phyloP scores from a whole-genome alignment of 2,888 invertebrate genomes.

The Drosophila prostipennis region DNA sequence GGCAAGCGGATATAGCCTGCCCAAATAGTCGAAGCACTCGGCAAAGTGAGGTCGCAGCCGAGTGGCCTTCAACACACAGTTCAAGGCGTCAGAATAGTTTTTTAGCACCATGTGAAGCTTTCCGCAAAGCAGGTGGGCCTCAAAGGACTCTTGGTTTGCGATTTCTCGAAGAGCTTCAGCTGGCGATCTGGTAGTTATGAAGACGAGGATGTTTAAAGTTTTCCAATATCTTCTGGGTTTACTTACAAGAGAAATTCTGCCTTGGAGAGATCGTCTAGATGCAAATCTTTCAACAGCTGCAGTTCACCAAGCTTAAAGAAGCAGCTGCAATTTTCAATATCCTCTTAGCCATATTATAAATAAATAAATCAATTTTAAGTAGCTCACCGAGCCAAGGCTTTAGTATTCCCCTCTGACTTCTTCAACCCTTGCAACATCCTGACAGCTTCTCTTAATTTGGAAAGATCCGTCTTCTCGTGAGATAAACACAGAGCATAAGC shows the following conservation, averaged over 20 bases:
- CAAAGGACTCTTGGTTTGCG: conserved; percentile 65
- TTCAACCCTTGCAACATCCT: conserved; percentile 77
- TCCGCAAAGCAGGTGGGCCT: conserved; percentile 73
- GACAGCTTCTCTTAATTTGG: conserved; percentile 85
- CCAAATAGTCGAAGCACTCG: conserved; percentile 90
- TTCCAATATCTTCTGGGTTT: neutral
- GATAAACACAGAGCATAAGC: conserved; percentile 77
- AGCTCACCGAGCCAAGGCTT: conserved; percentile 74
- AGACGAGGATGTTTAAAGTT: neutral
- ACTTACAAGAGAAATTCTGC: conserved; percentile 77
- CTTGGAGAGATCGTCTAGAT: conserved; percentile 57
- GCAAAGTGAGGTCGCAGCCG: conserved; percentile 90
- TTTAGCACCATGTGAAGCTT: conserved; percentile 81
- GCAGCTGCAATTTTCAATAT: too few species aligned
- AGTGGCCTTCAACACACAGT: conserved; percentile 88
- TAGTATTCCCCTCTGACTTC: conserved; percentile 41
- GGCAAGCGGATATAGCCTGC: conserved; percentile 88
- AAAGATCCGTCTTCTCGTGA: conserved; percentile 57
- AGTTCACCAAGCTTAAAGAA: conserved; percentile 67
- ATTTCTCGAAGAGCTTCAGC: conserved; percentile 85
- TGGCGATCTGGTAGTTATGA: conserved; percentile 71
- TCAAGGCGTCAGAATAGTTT: conserved; percentile 87
- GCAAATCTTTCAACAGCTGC: conserved; percentile 53
- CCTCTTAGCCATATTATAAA: too few species aligned
- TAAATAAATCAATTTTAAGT: too few species aligned